Conservation (phyloP, 2,888 invertebrate genomes). For the Nysson spinosus region DNA sequence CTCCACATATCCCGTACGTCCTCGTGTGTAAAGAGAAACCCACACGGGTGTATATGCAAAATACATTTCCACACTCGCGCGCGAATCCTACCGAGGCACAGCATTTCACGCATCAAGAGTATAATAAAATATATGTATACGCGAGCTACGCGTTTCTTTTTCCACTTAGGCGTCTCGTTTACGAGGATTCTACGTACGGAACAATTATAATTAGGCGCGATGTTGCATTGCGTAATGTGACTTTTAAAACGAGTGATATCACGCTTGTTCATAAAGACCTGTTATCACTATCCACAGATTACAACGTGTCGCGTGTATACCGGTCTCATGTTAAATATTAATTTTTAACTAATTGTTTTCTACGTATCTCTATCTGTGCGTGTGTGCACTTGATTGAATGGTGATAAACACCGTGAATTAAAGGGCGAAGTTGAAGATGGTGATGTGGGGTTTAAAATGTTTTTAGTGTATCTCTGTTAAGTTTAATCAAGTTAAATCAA, state of each 20-base stretch:
- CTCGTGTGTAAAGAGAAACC: constrained; percentile 3
- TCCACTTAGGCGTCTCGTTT: constrained; percentile 24
- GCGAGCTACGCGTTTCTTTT: constrained; percentile 42
- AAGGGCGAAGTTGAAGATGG: too few relatives aligned
- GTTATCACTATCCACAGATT: constrained; percentile 27
- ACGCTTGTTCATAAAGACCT: neutral
- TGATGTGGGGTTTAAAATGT: too few relatives aligned
- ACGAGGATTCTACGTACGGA: constrained; percentile 56
- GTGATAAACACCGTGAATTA: too few relatives aligned
- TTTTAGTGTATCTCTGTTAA: too few relatives aligned
- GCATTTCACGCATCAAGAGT: constrained; percentile 66
- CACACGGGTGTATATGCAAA: constrained; percentile 38
- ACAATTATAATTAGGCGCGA: constrained; percentile 67
- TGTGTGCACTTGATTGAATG: too few relatives aligned
- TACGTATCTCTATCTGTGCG: too few relatives aligned
- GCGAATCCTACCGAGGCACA: constrained; percentile 43
- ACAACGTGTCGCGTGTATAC: neutral
- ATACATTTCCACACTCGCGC: constrained; percentile 53
- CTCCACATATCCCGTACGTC: constrained; percentile 33
- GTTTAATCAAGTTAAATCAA: too few relatives aligned
- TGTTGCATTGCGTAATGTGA: constrained; percentile 56
- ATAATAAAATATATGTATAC: constrained; percentile 66
- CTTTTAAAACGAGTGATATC: constrained; percentile 37
- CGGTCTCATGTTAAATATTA: constrained; percentile 47
- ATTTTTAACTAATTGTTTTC: constrained; percentile 49